Evolutionary conservation across 2,113 vertebrate species (phyloP).

Genomic region (Ovis canadensis): DNA sequence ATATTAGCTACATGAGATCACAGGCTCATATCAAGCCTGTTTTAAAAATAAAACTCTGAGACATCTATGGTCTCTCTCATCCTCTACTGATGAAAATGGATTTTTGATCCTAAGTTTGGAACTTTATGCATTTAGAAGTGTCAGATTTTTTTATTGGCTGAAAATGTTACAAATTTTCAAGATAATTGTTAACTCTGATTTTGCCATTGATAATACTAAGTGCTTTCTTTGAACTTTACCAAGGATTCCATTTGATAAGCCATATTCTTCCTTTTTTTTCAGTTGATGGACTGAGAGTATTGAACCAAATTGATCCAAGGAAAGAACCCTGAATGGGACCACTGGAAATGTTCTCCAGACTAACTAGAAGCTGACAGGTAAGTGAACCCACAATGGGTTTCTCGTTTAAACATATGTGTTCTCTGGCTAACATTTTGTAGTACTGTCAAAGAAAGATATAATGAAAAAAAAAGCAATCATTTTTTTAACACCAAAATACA

Average conservation of each 20-base stretch:
- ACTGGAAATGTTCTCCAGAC: background rate
- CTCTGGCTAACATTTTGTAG: background rate
- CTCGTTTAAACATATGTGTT: background rate
- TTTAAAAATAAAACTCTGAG: constrained; percentile 18
- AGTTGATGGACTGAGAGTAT: background rate
- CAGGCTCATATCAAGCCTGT: background rate
- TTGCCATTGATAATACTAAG: background rate
- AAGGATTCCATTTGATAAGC: background rate
- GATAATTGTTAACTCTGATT: background rate
- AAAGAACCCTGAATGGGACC: background rate
- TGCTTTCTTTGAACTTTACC: background rate
- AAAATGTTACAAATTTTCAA: background rate
- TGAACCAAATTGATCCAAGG: background rate
- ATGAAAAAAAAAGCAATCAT: background rate
- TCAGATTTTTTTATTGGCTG: background rate
- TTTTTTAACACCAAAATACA: background rate
- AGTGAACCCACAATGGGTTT: background rate
- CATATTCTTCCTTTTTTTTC: background rate
- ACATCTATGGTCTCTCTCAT: background rate
- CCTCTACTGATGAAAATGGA: background rate
- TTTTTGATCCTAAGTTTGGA: constrained; percentile 2
- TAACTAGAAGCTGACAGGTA: background rate
- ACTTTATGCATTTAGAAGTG: background rate
- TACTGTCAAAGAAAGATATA: background rate
- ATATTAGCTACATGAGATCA: background rate